Evolutionary conservation across 1,140 invertebrate genomes (phyloP).

Genomic region (Tribolium castaneum): DNA sequence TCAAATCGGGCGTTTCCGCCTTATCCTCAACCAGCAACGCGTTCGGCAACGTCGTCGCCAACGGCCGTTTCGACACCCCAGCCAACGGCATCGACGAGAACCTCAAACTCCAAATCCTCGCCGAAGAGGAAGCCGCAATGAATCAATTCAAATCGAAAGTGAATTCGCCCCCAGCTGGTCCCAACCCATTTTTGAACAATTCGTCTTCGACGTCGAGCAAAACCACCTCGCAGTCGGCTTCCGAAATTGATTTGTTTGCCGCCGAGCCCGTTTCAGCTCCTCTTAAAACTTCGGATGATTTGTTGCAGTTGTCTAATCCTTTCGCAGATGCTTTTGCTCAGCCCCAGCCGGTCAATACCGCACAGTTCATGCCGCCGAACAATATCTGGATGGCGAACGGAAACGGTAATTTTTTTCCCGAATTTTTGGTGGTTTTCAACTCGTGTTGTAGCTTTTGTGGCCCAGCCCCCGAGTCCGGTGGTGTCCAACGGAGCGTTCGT

Average conservation of each 20-base stretch:
- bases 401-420: constrained; percentile 65
- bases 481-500: constrained; percentile 78
- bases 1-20: constrained; percentile 89
- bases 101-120: constrained; percentile 86
- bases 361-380: constrained; percentile 62
- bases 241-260: constrained; percentile 84
- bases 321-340: constrained; percentile 88
- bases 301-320: constrained; percentile 90
- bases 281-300: constrained; percentile 86
- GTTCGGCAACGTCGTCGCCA: constrained; percentile 83
- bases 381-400: constrained; percentile 78
- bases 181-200: constrained; percentile 84
- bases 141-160: constrained; percentile 94
- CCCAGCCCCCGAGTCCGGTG: constrained; percentile 54
- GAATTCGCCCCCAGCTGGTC: constrained; percentile 75
- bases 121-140: constrained; percentile 94
- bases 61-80: constrained; percentile 74
- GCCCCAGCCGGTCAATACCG: constrained; percentile 61
- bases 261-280: constrained; percentile 66
- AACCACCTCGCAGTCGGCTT: constrained; percentile 64
- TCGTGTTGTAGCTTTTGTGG: neutral
- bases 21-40: constrained; percentile 89
- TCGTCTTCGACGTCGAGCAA: constrained; percentile 65
- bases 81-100: constrained; percentile 86
- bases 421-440: neutral